These are phyloP conservation scores for Saccostrea cuccullata DNA, from an alignment of 1,140 invertebrate genomes.

Conservation along the genomic window DNA sequence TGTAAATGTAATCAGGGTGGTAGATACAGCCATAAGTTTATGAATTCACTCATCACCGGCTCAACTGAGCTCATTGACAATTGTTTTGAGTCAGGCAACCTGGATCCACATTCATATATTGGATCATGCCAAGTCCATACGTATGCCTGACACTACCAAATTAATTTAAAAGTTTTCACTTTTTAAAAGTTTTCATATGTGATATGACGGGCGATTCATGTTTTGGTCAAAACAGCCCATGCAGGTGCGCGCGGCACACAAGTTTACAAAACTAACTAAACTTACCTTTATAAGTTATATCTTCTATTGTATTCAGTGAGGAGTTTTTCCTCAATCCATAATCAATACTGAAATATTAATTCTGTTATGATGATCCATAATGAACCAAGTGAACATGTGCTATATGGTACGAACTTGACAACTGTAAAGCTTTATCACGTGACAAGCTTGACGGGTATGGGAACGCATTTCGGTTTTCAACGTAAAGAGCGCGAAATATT, in stretches of 20 bases:
- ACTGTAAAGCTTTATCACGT: conserved; percentile 30
- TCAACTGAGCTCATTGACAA: too few relatives aligned
- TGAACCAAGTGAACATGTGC: conserved; percentile 4
- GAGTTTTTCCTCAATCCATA: background rate
- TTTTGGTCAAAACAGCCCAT: background rate
- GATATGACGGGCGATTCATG: background rate
- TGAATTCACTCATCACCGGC: too few relatives aligned
- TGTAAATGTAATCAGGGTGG: background rate
- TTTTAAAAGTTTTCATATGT: too few relatives aligned
- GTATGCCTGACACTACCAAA: too few relatives aligned
- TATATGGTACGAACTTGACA: conserved; percentile 24
- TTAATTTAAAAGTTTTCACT: too few relatives aligned
- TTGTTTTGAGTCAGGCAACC: too few relatives aligned
- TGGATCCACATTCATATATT: background rate
- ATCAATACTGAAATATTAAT: background rate
- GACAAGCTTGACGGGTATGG: background rate
- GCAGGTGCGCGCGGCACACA: background rate
- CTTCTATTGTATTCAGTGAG: background rate
- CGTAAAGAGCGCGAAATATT: background rate
- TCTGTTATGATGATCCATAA: background rate
- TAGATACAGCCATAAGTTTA: background rate
- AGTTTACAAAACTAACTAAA: background rate
- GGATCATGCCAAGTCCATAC: too few relatives aligned
- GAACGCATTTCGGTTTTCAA: conserved; percentile 3
- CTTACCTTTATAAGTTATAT: background rate